A percentile compares a stretch with the other conserved stretches of the same genome.
Conservation (phyloP, 2,888 invertebrate genomes). For the Chalcosyrphus nemorum region DNA sequence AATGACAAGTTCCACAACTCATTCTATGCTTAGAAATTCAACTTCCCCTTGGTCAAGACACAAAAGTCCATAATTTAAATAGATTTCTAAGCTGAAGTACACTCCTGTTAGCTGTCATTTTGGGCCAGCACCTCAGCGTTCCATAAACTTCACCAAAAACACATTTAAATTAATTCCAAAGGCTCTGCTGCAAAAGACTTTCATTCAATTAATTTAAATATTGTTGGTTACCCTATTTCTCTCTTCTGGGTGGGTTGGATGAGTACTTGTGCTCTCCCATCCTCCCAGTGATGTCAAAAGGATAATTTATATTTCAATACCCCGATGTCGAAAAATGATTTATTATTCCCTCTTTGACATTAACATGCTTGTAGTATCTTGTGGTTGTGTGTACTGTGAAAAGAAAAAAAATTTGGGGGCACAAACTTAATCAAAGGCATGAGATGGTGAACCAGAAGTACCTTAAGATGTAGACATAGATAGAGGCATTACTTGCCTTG, state of each 20-base stretch:
- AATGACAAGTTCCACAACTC: background rate
- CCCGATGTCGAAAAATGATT: slow-evolving; percentile 70
- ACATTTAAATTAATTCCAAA: slow-evolving; percentile 51
- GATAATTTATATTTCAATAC: slow-evolving; percentile 72
- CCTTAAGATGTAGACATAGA: slow-evolving; percentile 15
- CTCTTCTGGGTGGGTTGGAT: background rate
- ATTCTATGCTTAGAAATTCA: slow-evolving; percentile 1
- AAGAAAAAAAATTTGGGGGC: background rate
- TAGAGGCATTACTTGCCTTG: background rate
- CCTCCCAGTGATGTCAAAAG: slow-evolving; percentile 51
- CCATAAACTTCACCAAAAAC: slow-evolving; percentile 37
- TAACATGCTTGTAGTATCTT: slow-evolving; percentile 63
- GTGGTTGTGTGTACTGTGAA: slow-evolving; percentile 32
- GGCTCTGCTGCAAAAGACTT: slow-evolving; percentile 41
- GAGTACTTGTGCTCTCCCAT: slow-evolving; percentile 20
- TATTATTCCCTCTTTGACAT: slow-evolving; percentile 71
- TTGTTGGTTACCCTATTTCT: slow-evolving; percentile 18
- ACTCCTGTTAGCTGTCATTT: slow-evolving; percentile 24
- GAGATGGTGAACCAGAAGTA: background rate
- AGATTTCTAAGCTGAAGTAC: slow-evolving; percentile 2
- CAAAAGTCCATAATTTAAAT: slow-evolving; percentile 9
- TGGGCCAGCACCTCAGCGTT: background rate
- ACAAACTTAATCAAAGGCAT: slow-evolving; percentile 61
- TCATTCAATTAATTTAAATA: slow-evolving; percentile 61
- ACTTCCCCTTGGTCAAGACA: background rate